Base-by-base conservation (phyloP, 2,113 vertebrate species). In the Eurystomus gularis region DNA sequence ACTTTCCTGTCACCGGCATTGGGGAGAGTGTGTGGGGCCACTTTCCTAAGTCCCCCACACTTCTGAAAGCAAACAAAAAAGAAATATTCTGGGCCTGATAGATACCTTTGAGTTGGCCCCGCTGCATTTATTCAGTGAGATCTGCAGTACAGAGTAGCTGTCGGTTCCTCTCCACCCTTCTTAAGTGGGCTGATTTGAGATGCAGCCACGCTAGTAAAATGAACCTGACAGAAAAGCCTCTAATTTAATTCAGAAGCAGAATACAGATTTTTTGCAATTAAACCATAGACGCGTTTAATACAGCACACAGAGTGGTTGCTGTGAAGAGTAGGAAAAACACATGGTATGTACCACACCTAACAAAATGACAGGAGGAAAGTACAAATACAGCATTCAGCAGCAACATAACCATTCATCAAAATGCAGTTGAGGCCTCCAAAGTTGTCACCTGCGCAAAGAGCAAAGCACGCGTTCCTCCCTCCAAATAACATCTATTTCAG, bases 81-180 rank as follows among this genome's bases (percentile, higher is more conserved):
- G 26, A 58, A 91, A 58, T 57, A 84, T 81, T 90, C 81, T 39
- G 65, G 58, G 86, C 28, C 57, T 91, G 48, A 16, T 84, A 57
- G 70, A 52, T 62, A 84, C 20, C 35, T 90, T 42, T 79, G 77
- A 66, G 54, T 20, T 82, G 48, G 48, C 70, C 35, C 90, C 0
- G 16, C 92, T 96, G 86, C 89, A 94, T 94, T 61, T 88, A 96
- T 95, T 94, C 95, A 96, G 95, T 91, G 96, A 92, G 92, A 95
- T 79, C 86, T 65, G 70, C 72, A 71, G 48, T 49, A 39, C 0
- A 3, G 65, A 75, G 52, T 75, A 71, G 79, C 60, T 95, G 55
- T 46, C 11, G 0, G 26, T 52, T 97, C 80, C 72, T 93, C 61
- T 57, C 71, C 92, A 61, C 26, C 51, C 79, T 83, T 80, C 62